These are phyloP conservation scores for Tetraneura akinire DNA, from an alignment of 1,140 invertebrate species.

Conservation along the genomic window DNA sequence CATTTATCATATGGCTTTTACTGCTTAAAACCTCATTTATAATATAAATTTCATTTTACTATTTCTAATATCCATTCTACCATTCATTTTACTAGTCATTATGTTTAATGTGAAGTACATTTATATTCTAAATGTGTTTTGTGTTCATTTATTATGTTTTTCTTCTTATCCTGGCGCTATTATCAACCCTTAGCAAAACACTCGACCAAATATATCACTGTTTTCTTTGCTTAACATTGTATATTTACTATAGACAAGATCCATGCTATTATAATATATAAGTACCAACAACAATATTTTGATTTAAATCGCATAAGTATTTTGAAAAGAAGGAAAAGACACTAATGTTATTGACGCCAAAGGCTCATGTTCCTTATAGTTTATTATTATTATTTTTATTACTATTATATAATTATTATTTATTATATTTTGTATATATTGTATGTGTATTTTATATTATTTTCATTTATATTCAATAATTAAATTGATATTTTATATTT, in stretches of 20 bases:
- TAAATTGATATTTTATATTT: conserved; percentile 21
- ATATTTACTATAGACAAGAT: background rate
- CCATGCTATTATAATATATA: background rate
- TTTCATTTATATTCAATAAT: conserved; percentile 26
- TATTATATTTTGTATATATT: conserved; percentile 15
- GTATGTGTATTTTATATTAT: conserved; percentile 28
- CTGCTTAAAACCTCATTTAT: background rate
- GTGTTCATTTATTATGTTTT: conserved; percentile 3
- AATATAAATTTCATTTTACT: conserved; percentile 1
- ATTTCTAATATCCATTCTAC: background rate
- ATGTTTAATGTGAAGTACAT: conserved; percentile 26
- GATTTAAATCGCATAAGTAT: background rate
- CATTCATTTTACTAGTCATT: conserved; percentile 45
- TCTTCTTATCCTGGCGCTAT: background rate
- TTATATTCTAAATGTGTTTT: background rate
- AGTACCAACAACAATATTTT: background rate
- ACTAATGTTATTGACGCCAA: conserved; percentile 44
- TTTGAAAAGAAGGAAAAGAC: conserved; percentile 4
- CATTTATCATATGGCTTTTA: conserved; percentile 1
- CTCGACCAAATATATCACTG: background rate
- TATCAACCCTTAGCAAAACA: background rate
- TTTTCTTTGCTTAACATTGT: background rate
- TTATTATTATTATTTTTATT: conserved; percentile 34
- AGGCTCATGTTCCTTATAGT: conserved; percentile 48
- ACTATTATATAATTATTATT: conserved; percentile 30